Conservation (phyloP, 2,888 invertebrate genomes). For the Lochmaea capreae region DNA sequence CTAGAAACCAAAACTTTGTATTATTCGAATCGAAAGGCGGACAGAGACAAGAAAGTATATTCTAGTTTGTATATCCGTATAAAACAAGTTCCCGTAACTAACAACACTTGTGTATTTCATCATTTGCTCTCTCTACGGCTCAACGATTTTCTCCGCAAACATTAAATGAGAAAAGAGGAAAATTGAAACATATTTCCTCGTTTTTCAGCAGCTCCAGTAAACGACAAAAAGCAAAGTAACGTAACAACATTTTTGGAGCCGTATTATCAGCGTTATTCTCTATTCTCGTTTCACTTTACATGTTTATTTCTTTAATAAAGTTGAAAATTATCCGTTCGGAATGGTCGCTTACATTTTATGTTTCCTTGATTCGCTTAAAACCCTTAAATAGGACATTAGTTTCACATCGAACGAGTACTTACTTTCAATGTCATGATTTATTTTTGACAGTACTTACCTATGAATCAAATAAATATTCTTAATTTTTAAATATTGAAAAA, state of each 20-base stretch:
- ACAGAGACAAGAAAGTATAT: slow-evolving; percentile 5
- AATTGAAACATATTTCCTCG: slow-evolving; percentile 43
- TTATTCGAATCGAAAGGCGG: not conserved
- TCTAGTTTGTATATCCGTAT: slow-evolving; percentile 9
- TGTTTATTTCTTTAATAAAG: slow-evolving; percentile 59
- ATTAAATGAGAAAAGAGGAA: slow-evolving; percentile 32
- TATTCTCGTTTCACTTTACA: slow-evolving; percentile 55
- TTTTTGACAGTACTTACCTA: too few relatives aligned
- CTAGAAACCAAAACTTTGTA: not conserved
- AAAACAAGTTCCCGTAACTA: slow-evolving; percentile 14
- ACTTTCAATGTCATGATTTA: too few relatives aligned
- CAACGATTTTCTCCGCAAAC: slow-evolving; percentile 20
- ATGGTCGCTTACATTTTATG: slow-evolving; percentile 3
- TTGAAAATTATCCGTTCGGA: slow-evolving; percentile 51
- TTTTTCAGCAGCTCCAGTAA: slow-evolving; percentile 29
- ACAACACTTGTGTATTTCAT: slow-evolving; percentile 20
- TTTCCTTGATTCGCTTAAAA: slow-evolving; percentile 7
- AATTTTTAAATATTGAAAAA: too few relatives aligned
- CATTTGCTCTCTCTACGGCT: slow-evolving; percentile 17
- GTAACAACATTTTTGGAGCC: slow-evolving; percentile 36
- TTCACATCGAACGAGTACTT: not conserved
- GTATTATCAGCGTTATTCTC: slow-evolving; percentile 55
- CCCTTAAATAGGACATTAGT: not conserved
- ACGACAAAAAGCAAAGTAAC: slow-evolving; percentile 26
- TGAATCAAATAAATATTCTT: too few relatives aligned